phyloP scores from a whole-genome alignment of 2,888 invertebrate genomes.

The Invenusta paracnida region DNA sequence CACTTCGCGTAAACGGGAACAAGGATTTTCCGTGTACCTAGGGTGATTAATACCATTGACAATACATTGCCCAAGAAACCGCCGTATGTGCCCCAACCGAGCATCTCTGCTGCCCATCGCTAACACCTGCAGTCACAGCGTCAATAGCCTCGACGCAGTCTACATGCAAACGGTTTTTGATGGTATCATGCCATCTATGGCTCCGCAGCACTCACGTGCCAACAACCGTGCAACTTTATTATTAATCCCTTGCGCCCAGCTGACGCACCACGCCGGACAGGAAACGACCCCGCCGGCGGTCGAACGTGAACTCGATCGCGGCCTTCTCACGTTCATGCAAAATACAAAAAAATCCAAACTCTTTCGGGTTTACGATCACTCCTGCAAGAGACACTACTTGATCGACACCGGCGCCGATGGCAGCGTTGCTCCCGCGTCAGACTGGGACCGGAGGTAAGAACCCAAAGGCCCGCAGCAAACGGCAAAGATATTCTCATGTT shows the following conservation, averaged over 20 bases:
- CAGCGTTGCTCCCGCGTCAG: not conserved
- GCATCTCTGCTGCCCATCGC: not conserved
- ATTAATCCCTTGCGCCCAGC: too few species aligned
- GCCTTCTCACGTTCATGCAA: not conserved
- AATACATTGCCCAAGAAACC: not conserved
- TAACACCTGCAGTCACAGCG: not conserved
- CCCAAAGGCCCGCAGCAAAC: conserved; percentile 9
- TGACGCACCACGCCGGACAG: not conserved
- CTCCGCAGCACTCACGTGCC: not conserved
- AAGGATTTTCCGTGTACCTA: not conserved
- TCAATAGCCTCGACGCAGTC: not conserved
- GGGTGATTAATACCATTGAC: not conserved
- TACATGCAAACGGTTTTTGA: not conserved
- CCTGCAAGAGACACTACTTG: not conserved
- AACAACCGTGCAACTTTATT: not conserved
- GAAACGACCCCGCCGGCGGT: not conserved
- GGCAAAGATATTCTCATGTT: conserved; percentile 2
- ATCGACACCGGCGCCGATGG: not conserved
- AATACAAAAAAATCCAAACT: not conserved
- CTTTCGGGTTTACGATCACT: not conserved
- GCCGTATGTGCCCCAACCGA: not conserved
- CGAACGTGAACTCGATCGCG: not conserved
- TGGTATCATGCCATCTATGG: not conserved
- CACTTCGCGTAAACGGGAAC: not conserved
- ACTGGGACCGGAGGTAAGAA: not conserved